A percentile compares a stretch with the other conserved stretches of the same genome.
phyloP scores from a whole-genome alignment of 2,113 vertebrate genomes.

The Tychaedon coryphoeus region DNA sequence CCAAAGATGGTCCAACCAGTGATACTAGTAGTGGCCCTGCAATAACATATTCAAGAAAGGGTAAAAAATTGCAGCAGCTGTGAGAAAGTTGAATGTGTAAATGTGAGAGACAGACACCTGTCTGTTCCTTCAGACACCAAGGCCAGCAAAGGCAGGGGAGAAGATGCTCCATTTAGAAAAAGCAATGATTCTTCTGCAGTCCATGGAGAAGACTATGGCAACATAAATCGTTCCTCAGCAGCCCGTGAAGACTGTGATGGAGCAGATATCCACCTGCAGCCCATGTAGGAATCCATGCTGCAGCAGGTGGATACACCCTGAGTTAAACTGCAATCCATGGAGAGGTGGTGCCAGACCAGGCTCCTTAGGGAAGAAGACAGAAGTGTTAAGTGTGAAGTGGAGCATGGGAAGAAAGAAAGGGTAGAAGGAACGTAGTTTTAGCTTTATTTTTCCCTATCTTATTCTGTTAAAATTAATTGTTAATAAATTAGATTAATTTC shows the following conservation, averaged over 20 bases:
- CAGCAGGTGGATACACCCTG: background rate
- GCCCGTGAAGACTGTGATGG: background rate
- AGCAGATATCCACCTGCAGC: background rate
- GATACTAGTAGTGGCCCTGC: background rate
- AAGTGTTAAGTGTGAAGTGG: background rate
- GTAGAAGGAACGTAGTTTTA: background rate
- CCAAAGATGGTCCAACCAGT: background rate
- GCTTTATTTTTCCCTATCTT: background rate
- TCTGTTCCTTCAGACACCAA: background rate
- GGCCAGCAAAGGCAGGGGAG: background rate
- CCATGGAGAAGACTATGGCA: background rate
- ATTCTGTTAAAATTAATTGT: background rate
- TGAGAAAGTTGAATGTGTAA: background rate
- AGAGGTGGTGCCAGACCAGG: background rate
- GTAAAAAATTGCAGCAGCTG: background rate
- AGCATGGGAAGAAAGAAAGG: background rate
- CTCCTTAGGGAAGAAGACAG: background rate
- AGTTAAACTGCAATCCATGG: background rate
- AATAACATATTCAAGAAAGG: background rate
- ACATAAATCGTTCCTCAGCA: background rate
- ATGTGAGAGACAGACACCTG: too few relatives aligned
- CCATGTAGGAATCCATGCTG: rapidly evolving
- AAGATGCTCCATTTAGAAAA: background rate
- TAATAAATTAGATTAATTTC: background rate
- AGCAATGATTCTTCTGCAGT: background rate